These are phyloP conservation scores for Hafferia zeledoni DNA, from an alignment of 2,797 vertebrate genomes.

Conservation along the genomic window DNA sequence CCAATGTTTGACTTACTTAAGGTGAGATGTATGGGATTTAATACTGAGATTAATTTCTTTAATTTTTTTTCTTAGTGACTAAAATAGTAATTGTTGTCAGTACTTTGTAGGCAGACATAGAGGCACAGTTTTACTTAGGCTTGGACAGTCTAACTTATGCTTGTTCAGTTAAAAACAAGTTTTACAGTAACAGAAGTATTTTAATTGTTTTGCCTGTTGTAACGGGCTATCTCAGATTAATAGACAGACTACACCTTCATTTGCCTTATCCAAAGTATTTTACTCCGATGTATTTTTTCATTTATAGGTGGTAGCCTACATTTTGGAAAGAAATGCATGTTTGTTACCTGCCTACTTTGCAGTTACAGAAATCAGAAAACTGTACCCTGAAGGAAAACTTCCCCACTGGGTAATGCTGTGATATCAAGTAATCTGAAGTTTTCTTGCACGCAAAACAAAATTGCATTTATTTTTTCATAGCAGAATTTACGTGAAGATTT, in stretches of 20 bases:
- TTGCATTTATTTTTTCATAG: neutral
- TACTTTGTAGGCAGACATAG: neutral
- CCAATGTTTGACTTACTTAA: neutral
- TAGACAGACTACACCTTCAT: neutral
- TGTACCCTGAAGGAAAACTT: slow-evolving; percentile 97
- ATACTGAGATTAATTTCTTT: neutral
- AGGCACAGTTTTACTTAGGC: neutral
- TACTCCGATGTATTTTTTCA: neutral
- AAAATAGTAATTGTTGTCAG: neutral
- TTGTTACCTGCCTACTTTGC: slow-evolving; percentile 97
- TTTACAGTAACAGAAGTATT: neutral
- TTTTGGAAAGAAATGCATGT: slow-evolving; percentile 96
- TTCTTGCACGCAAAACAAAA: neutral
- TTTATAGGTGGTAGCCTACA: slow-evolving; percentile 94
- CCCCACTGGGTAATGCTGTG: slow-evolving; percentile 90
- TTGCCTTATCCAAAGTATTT: neutral
- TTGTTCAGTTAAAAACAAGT: neutral
- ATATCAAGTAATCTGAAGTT: neutral
- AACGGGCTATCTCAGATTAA: neutral
- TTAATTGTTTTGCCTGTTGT: neutral
- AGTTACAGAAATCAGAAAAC: slow-evolving; percentile 95
- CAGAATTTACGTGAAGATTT: neutral
- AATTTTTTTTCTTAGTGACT: neutral
- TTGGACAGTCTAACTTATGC: neutral
- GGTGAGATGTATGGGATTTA: neutral